A percentile compares a stretch with the other conserved stretches of the same genome.
These are phyloP conservation scores for Hirudo medicinalis DNA, from an alignment of 1,140 invertebrate genomes.

Conservation along the genomic window DNA sequence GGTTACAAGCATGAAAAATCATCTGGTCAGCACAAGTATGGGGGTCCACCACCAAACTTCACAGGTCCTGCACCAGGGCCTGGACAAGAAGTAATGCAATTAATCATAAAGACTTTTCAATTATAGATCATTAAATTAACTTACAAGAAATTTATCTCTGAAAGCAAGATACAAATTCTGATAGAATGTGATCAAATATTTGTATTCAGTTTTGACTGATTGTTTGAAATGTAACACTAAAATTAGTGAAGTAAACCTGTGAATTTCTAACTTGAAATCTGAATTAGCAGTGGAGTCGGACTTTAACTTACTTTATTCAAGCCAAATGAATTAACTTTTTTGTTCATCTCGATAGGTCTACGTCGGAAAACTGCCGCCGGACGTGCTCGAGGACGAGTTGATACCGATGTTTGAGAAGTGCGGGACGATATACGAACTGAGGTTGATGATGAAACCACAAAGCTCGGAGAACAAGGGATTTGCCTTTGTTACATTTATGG, in stretches of 20 bases:
- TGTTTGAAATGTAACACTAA: not conserved
- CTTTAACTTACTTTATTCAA: too few relatives aligned
- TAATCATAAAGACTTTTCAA: not conserved
- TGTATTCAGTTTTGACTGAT: slow-evolving; percentile 14
- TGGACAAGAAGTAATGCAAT: slow-evolving; percentile 66
- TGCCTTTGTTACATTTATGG: slow-evolving; percentile 95
- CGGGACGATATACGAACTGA: slow-evolving; percentile 91
- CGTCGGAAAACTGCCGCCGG: slow-evolving; percentile 97
- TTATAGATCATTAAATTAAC: too few relatives aligned
- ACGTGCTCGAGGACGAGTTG: slow-evolving; percentile 96
- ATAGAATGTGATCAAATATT: not conserved
- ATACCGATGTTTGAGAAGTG: slow-evolving; percentile 94
- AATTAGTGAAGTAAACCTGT: too few relatives aligned
- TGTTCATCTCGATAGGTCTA: slow-evolving; percentile 60
- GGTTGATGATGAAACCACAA: slow-evolving; percentile 91
- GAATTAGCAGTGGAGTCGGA: too few relatives aligned
- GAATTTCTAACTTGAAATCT: too few relatives aligned
- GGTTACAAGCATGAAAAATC: slow-evolving; percentile 95
- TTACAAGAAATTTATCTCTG: not conserved
- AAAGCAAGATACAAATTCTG: not conserved
- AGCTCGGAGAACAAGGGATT: slow-evolving; percentile 93
- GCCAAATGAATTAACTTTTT: too few relatives aligned
- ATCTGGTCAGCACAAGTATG: slow-evolving; percentile 95
- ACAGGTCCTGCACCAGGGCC: slow-evolving; percentile 70
- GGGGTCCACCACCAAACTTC: slow-evolving; percentile 86